phyloP scores from a whole-genome alignment of 2,797 vertebrate genomes.

The Acanthiza pusilla region DNA sequence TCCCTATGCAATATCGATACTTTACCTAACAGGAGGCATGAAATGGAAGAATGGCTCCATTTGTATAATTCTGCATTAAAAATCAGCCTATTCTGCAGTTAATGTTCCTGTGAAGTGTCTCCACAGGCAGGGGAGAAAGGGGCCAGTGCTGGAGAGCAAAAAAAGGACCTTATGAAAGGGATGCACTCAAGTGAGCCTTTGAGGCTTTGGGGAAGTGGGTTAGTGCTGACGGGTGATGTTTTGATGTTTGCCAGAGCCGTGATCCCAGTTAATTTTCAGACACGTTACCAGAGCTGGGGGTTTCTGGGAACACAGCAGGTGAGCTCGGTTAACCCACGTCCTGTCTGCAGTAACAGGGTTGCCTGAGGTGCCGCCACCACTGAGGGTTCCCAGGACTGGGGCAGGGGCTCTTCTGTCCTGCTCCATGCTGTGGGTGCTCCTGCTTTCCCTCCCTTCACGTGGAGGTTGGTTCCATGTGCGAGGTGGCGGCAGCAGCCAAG shows the following conservation, averaged over 20 bases:
- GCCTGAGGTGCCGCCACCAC: background rate
- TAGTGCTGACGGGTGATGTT: background rate
- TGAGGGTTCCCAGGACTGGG: background rate
- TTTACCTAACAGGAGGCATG: constrained; percentile 52
- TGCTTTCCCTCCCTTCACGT: background rate
- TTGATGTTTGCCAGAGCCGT: background rate
- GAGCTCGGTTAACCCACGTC: background rate
- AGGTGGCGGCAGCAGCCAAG: background rate
- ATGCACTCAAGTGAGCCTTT: background rate
- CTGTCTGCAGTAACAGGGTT: background rate
- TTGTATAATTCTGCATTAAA: constrained; percentile 62
- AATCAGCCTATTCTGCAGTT: constrained; percentile 60
- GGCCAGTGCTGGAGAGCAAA: background rate
- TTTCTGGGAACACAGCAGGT: background rate
- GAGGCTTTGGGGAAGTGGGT: background rate
- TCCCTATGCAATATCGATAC: constrained; percentile 14
- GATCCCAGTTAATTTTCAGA: background rate
- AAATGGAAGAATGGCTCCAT: constrained; percentile 57
- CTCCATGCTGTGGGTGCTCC: background rate
- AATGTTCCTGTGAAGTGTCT: constrained; percentile 2
- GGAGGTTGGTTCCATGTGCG: background rate
- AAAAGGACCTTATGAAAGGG: background rate
- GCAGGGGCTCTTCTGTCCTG: fast-evolving
- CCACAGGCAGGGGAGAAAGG: background rate
- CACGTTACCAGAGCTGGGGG: background rate